A percentile compares a stretch with the other conserved stretches of the same genome.
Evolutionary conservation across 92 coral and sea anemone species (phyloP).

Genomic region (Desmophyllum pertusum): DNA sequence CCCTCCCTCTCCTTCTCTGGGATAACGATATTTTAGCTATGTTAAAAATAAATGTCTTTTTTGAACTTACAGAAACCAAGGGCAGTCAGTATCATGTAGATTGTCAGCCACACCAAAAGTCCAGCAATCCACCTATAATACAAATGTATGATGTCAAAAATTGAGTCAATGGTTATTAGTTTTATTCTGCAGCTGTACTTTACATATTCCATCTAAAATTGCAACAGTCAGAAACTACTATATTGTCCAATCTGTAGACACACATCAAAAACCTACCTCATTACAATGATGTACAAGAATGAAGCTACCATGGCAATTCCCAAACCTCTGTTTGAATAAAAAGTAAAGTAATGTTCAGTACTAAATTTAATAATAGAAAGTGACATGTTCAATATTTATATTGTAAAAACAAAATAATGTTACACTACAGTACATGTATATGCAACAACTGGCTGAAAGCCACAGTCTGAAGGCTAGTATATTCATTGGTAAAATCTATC

Average conservation of each 20-base stretch:
- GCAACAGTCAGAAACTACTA: neutral
- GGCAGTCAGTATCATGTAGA: constrained; percentile 86
- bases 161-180: neutral
- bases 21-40: neutral
- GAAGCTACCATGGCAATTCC: constrained; percentile 97
- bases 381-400: too few species aligned
- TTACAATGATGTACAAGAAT: constrained; percentile 84
- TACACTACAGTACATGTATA: too few species aligned
- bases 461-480: too few species aligned
- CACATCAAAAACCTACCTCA: constrained; percentile 70
- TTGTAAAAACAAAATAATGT: too few species aligned
- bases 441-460: too few species aligned
- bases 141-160: neutral
- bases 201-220: too few species aligned
- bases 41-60: neutral
- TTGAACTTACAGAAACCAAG: constrained; percentile 83
- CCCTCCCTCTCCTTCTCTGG: neutral
- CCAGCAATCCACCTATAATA: constrained; percentile 94
- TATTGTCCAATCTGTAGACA: too few species aligned
- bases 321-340: constrained; percentile 70
- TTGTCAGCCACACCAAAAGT: constrained; percentile 89
- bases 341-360: neutral
- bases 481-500: too few species aligned
- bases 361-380: neutral
- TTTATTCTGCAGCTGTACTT: too few species aligned